A percentile compares a stretch with the other conserved stretches of the same genome.
These are phyloP conservation scores for Oxyteleia sp. DNA, from an alignment of 2,888 invertebrate genomes.

Conservation along the genomic window DNA sequence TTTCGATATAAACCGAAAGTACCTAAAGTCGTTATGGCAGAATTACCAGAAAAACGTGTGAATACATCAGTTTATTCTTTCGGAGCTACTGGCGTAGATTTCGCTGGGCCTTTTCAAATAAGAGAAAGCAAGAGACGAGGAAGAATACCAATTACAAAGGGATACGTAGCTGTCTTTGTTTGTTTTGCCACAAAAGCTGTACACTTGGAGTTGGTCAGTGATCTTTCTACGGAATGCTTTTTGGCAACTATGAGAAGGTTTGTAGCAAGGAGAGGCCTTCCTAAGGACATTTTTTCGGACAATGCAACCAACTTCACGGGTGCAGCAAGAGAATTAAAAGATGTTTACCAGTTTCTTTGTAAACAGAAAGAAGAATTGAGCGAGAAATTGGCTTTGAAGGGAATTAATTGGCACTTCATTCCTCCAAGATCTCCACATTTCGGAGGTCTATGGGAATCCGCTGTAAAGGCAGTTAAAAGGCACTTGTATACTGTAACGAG, in stretches of 20 bases:
- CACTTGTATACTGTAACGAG: slow-evolving; percentile 45
- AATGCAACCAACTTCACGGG: background rate
- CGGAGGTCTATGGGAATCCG: slow-evolving; percentile 76
- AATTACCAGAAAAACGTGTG: slow-evolving; percentile 80
- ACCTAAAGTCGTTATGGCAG: slow-evolving; percentile 80
- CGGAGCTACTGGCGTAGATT: slow-evolving; percentile 61
- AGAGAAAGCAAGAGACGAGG: slow-evolving; percentile 73
- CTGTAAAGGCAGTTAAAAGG: slow-evolving; percentile 76
- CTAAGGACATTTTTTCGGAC: slow-evolving; percentile 4
- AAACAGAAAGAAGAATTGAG: no score
- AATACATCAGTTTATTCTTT: background rate
- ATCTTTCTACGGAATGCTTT: slow-evolving; percentile 44
- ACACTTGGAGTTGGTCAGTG: slow-evolving; percentile 66
- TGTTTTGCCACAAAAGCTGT: slow-evolving; percentile 80
- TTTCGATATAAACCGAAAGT: slow-evolving; percentile 69
- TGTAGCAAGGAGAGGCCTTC: slow-evolving; percentile 50
- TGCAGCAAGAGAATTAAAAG: background rate
- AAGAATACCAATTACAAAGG: slow-evolving; percentile 76
- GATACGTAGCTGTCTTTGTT: slow-evolving; percentile 80
- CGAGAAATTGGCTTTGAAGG: no score
- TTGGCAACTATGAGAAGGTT: slow-evolving; percentile 19
- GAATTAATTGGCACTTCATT: slow-evolving; percentile 59
- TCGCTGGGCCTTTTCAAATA: slow-evolving; percentile 72
- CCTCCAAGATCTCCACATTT: slow-evolving; percentile 55
- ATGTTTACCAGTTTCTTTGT: background rate